Percentiles rank a stretch among this genome's conserved stretches.
phyloP scores from a whole-genome alignment of 2,113 vertebrate species.

The Ictalurus furcatus region DNA sequence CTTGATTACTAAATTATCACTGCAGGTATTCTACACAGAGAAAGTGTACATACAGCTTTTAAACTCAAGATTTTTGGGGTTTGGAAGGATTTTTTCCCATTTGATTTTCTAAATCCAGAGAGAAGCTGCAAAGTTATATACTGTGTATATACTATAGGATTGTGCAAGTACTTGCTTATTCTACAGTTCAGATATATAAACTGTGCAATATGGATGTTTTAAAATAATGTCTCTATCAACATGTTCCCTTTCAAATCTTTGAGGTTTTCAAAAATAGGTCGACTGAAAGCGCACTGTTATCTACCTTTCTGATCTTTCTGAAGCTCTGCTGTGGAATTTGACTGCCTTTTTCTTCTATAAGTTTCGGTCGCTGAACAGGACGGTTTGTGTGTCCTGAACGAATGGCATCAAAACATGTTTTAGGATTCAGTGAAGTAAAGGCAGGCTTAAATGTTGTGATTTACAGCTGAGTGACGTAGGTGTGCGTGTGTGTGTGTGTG shows the following conservation, averaged over 20 bases:
- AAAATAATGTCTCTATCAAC: too few species aligned
- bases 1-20: not conserved
- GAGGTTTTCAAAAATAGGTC: not conserved
- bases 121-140: not conserved
- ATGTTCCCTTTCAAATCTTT: not conserved
- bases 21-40: not conserved
- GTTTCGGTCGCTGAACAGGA: not conserved
- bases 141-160: not conserved
- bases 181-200: not conserved
- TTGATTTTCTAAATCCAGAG: not conserved
- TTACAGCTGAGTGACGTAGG: not conserved
- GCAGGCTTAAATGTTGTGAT: not conserved
- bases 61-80: not conserved
- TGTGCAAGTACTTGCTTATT: not conserved
- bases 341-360: not conserved
- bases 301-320: not conserved
- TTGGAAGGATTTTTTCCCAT: not conserved
- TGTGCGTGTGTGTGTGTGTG: too few species aligned
- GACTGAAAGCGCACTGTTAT: not conserved
- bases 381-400: not conserved
- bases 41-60: too few species aligned
- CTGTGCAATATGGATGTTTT: not conserved
- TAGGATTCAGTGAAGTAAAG: not conserved
- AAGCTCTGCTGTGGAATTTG: not conserved
- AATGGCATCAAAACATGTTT: not conserved